These are phyloP conservation scores for Menura novaehollandiae DNA, from an alignment of 2,113 vertebrate species.

Conservation along the genomic window DNA sequence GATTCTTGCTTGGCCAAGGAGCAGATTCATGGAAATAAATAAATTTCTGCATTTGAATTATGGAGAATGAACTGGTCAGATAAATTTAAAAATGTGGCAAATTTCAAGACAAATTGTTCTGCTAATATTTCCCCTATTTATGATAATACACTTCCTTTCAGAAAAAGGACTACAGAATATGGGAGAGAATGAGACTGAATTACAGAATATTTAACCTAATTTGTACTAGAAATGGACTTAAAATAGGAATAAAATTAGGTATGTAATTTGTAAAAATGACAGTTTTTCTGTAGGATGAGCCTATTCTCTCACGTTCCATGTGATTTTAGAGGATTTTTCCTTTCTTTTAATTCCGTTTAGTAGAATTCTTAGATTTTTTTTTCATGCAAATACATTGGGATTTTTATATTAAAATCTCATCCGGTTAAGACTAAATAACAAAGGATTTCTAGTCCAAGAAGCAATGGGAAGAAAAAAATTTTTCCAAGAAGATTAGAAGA, in stretches of 20 bases:
- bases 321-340: not conserved
- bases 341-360: not conserved
- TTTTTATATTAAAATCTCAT: not conserved
- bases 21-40: not conserved
- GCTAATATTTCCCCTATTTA: not conserved
- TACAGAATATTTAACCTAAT: not conserved
- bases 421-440: not conserved
- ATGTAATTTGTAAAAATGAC: not conserved
- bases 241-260: not conserved
- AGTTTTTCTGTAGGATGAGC: not conserved
- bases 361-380: not conserved
- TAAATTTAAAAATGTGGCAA: not conserved
- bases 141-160: not conserved
- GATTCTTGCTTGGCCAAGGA: not conserved
- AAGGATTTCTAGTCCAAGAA: not conserved
- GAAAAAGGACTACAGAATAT: not conserved
- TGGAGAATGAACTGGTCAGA: not conserved
- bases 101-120: not conserved
- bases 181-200: not conserved
- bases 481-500: not conserved
- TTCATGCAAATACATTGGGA: not conserved
- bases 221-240: not conserved
- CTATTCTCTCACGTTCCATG: not conserved
- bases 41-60: not conserved
- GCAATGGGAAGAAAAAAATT: not conserved